These are phyloP conservation scores for Parazoanthus atlanticus DNA, from an alignment of 92 coral and sea anemone species.

Conservation along the genomic window DNA sequence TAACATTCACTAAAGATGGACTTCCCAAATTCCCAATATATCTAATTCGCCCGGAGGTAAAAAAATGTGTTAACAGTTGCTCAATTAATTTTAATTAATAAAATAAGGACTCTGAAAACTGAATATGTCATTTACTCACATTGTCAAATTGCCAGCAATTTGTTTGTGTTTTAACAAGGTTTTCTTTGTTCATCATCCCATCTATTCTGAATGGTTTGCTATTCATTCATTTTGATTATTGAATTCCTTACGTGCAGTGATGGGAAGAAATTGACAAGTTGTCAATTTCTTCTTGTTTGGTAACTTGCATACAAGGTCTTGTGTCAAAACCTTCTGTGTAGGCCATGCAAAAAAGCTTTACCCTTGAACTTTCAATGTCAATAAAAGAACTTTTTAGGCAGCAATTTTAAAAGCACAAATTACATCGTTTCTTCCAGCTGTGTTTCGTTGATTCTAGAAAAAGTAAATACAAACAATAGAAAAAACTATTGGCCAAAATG, in stretches of 20 bases:
- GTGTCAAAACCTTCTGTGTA: constrained; percentile 9
- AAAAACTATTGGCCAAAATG: neutral
- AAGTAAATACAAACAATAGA: neutral
- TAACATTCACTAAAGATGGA: neutral
- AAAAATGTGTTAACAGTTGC: neutral
- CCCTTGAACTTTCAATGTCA: constrained; percentile 13
- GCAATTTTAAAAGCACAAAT: neutral
- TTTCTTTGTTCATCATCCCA: neutral
- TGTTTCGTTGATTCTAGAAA: constrained; percentile 13
- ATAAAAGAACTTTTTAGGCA: neutral
- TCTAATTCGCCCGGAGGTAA: neutral
- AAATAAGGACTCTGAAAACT: neutral
- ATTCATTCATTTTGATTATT: neutral
- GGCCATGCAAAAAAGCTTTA: neutral
- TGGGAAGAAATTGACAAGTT: constrained; percentile 13
- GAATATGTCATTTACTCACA: constrained; percentile 13
- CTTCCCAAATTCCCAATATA: neutral
- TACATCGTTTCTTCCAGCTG: neutral
- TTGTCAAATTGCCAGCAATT: neutral
- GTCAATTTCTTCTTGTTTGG: constrained; percentile 8
- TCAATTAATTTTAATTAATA: constrained; percentile 27
- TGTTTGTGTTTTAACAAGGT: neutral
- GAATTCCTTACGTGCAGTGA: constrained; percentile 20
- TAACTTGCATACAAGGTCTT: constrained; percentile 2
- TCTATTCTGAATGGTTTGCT: neutral